Conservation (phyloP, 2,888 invertebrate species). For the Thymelicus lineola region DNA sequence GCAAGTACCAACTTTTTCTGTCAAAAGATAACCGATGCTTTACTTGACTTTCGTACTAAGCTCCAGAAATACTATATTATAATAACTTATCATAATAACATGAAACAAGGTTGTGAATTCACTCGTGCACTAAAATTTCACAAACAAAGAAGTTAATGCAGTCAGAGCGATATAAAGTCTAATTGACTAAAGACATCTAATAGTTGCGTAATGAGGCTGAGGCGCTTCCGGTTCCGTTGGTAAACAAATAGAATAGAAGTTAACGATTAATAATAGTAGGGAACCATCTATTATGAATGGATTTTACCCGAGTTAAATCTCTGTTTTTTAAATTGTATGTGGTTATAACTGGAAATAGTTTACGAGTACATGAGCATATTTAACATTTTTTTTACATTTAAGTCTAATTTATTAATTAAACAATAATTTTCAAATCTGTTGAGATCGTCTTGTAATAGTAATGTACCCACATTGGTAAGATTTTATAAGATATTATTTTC, state of each 20-base stretch:
- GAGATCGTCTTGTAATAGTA: too few species aligned
- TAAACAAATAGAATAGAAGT: background rate
- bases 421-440: too few species aligned
- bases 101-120: background rate
- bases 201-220: background rate
- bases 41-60: conserved; percentile 12
- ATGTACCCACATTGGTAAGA: too few species aligned
- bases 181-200: background rate
- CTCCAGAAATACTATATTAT: background rate
- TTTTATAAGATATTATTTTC: too few species aligned
- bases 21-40: conserved; percentile 36
- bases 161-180: background rate
- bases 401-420: too few species aligned
- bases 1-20: conserved; percentile 69
- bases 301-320: too few species aligned
- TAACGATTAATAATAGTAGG: too few species aligned
- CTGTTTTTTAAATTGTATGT: too few species aligned
- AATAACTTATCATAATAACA: background rate
- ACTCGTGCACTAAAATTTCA: background rate
- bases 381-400: too few species aligned
- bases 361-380: too few species aligned
- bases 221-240: background rate
- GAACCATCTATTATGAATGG: too few species aligned
- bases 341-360: too few species aligned
- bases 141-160: background rate